A percentile compares a stretch with the other conserved stretches of the same genome.
Evolutionary conservation across 1,140 invertebrate species (phyloP).

Genomic region (Drosophila guanche): DNA sequence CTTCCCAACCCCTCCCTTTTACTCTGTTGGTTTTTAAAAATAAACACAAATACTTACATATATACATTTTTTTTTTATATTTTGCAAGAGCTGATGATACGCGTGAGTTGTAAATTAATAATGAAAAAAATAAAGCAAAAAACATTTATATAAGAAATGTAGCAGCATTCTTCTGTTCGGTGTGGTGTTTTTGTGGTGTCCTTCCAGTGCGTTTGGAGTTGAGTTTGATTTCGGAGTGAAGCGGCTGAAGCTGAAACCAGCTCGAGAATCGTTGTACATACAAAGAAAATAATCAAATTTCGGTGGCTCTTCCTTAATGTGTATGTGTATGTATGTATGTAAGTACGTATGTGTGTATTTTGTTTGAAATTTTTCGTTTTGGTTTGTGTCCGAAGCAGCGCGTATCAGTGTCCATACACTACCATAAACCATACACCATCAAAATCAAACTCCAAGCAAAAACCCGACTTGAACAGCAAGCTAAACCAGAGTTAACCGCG

Average conservation of each 20-base stretch:
- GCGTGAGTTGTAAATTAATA: constrained; percentile 59
- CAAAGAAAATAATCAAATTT: constrained; percentile 11
- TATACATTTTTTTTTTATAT: constrained; percentile 25
- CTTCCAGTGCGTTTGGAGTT: constrained; percentile 21
- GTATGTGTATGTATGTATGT: no score
- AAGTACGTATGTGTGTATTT: no score
- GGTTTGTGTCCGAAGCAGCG: no score
- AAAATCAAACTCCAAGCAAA: neutral
- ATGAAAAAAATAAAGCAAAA: constrained; percentile 57
- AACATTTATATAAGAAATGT: constrained; percentile 45
- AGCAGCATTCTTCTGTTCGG: constrained; percentile 34
- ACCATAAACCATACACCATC: no score
- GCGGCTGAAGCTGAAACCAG: constrained; percentile 4
- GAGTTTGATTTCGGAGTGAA: constrained; percentile 18
- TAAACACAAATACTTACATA: no score
- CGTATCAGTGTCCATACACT: no score
- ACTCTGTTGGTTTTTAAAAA: constrained; percentile 16
- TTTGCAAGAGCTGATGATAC: constrained; percentile 44
- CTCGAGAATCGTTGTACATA: constrained; percentile 31
- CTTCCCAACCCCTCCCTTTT: neutral
- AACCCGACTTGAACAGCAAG: constrained; percentile 36
- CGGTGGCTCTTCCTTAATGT: neutral
- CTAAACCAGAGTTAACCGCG: constrained; percentile 42
- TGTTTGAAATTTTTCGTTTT: no score
- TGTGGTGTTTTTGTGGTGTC: constrained; percentile 24